A percentile compares a stretch with the other conserved stretches of the same genome.
phyloP scores from a whole-genome alignment of 1,140 invertebrate species.

The Musca domestica region DNA sequence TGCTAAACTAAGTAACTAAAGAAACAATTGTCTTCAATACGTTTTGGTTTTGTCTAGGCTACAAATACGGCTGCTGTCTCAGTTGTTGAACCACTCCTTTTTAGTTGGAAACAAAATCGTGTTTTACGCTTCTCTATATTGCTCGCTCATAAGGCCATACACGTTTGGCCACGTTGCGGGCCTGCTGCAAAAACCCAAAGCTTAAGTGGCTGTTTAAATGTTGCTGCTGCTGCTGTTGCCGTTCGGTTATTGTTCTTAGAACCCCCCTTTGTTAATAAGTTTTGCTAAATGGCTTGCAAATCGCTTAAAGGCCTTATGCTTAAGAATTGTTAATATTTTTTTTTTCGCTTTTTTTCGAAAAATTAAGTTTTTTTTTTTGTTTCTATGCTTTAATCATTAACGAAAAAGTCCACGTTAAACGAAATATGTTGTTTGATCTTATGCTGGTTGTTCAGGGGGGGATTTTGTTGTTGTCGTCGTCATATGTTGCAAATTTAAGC shows the following conservation, averaged over 20 bases:
- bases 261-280: too few relatives aligned
- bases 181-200: too few relatives aligned
- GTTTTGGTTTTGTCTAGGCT: neutral
- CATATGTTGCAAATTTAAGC: neutral
- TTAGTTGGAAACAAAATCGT: neutral
- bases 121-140: slow-evolving; percentile 6
- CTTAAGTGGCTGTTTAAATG: too few relatives aligned
- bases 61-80: neutral
- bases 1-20: too few relatives aligned
- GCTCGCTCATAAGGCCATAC: too few relatives aligned
- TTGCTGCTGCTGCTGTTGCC: neutral
- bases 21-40: too few relatives aligned
- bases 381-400: slow-evolving; percentile 10
- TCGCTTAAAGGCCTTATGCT: too few relatives aligned
- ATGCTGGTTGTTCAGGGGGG: slow-evolving; percentile 6
- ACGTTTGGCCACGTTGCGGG: too few relatives aligned
- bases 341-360: too few relatives aligned
- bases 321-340: too few relatives aligned
- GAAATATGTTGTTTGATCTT: neutral
- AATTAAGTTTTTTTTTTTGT: too few relatives aligned
- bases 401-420: slow-evolving; percentile 11
- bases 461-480: neutral
- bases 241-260: neutral
- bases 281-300: too few relatives aligned
- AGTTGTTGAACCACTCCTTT: slow-evolving; percentile 11